Conservation (phyloP, 2,797 vertebrate genomes). For the Zalophus californianus region DNA sequence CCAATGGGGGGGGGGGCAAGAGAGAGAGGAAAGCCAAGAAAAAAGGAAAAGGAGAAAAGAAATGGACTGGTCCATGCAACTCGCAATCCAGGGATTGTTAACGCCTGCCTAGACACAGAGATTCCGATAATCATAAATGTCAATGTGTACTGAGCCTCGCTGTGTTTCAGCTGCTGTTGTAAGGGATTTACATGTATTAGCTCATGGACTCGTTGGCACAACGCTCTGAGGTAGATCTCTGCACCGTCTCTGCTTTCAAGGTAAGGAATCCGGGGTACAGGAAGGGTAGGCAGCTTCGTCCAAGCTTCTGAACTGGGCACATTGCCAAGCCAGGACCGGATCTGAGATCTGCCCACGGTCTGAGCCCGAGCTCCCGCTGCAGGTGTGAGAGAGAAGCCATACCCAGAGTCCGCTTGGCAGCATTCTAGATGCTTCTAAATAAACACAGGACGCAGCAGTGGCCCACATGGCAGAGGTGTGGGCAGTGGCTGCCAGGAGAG, state of each 20-base stretch:
- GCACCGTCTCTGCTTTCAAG: not conserved
- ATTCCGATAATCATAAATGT: not conserved
- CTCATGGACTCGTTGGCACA: accelerated
- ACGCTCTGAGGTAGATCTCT: accelerated
- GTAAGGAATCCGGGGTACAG: not conserved
- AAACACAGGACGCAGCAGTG: not conserved
- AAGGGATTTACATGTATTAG: not conserved
- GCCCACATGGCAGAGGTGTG: accelerated
- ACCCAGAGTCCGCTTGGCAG: accelerated
- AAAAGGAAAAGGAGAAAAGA: not conserved
- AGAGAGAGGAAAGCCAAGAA: not conserved
- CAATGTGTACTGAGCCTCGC: accelerated
- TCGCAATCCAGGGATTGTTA: not conserved
- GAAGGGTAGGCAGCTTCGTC: not conserved
- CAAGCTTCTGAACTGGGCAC: too few species aligned
- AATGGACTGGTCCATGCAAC: accelerated
- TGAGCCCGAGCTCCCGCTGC: not conserved
- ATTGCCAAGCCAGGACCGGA: not conserved
- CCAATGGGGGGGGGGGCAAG: accelerated
- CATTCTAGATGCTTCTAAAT: accelerated
- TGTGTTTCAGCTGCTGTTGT: too few species aligned
- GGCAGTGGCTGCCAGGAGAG: not conserved
- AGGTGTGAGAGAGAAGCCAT: not conserved
- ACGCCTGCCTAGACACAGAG: not conserved
- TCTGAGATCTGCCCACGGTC: too few species aligned